Percentiles rank a stretch among this genome's conserved stretches.
Evolutionary conservation across 2,888 invertebrate species (phyloP).

Genomic region (Aporophyla nigra): DNA sequence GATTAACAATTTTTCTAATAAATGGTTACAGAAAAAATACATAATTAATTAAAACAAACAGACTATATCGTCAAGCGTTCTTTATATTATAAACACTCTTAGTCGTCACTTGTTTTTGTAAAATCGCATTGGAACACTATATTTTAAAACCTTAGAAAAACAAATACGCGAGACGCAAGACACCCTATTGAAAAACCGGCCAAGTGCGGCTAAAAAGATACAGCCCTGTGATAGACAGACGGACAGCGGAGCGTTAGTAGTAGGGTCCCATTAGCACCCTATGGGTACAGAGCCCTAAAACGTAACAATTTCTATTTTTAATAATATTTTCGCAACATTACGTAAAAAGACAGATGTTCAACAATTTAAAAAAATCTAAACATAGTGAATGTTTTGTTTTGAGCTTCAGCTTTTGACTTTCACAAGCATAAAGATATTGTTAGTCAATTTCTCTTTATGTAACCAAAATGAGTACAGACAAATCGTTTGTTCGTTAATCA

Average conservation of each 20-base stretch:
- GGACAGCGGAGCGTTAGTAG: too few species aligned
- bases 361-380: constrained; percentile 37
- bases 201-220: too few species aligned
- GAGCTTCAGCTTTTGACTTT: constrained; percentile 42
- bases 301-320: constrained; percentile 7
- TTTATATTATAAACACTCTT: neutral
- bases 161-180: neutral
- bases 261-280: too few species aligned
- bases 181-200: neutral
- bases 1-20: too few species aligned
- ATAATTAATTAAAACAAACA: neutral
- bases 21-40: too few species aligned
- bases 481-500: constrained; percentile 7
- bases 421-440: constrained; percentile 26
- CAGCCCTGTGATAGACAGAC: too few species aligned
- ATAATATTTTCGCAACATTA: neutral
- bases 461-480: constrained; percentile 25
- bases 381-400: neutral
- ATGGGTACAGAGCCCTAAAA: neutral
- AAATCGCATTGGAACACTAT: neutral
- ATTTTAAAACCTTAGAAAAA: constrained; percentile 3
- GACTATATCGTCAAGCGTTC: neutral
- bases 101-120: neutral
- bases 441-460: constrained; percentile 42
- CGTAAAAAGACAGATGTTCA: constrained; percentile 8